Evolutionary conservation across 2,888 invertebrate species (phyloP).

Genomic region (Pheosia tremula): DNA sequence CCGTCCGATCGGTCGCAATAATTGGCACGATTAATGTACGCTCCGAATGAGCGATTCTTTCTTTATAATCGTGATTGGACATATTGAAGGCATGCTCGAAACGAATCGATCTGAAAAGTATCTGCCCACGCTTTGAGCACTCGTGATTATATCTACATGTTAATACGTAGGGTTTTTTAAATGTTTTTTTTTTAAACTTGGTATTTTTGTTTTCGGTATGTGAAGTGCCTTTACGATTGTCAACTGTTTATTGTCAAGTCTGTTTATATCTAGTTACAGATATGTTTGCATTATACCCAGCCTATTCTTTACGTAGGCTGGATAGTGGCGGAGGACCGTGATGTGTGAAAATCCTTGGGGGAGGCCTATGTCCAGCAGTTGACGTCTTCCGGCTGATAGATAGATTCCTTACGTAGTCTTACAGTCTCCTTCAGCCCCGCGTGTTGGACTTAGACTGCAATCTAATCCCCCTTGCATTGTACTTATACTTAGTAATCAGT

Average conservation of each 20-base stretch:
- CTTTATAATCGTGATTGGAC: constrained; percentile 59
- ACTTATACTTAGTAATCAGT: too few species aligned
- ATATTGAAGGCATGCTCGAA: constrained; percentile 64
- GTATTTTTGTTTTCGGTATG: background rate
- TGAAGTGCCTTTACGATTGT: background rate
- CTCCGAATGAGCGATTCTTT: constrained; percentile 67
- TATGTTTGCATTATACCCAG: too few species aligned
- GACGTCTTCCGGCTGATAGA: too few species aligned
- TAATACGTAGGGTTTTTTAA: constrained; percentile 12
- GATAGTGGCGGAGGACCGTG: too few species aligned
- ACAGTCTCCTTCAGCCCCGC: too few species aligned
- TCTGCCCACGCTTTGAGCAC: constrained; percentile 52
- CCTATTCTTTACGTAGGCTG: too few species aligned
- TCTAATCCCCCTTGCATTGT: too few species aligned
- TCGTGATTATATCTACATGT: constrained; percentile 55
- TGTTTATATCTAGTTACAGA: too few species aligned
- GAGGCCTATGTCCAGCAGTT: too few species aligned
- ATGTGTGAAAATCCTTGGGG: too few species aligned
- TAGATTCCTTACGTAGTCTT: too few species aligned
- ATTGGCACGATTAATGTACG: constrained; percentile 75
- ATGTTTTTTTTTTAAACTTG: constrained; percentile 10
- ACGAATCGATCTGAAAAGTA: constrained; percentile 54
- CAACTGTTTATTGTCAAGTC: background rate
- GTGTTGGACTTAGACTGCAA: too few species aligned
- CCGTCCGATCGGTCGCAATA: constrained; percentile 62